Evolutionary conservation across 2,797 vertebrate genomes (phyloP).

Genomic region (Buceros bicornis): DNA sequence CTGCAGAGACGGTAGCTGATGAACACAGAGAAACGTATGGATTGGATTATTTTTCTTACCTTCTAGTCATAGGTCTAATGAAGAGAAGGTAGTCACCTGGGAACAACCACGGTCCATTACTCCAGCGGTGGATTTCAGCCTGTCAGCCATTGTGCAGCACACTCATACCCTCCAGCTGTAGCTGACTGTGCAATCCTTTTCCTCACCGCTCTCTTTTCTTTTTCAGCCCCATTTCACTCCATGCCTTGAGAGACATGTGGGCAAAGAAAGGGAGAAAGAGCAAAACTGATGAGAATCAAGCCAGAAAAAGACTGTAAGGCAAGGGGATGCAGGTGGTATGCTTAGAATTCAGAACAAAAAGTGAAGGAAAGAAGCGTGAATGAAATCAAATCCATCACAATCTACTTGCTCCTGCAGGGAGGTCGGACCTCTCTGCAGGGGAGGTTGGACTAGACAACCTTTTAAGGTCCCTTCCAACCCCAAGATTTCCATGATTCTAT

Average conservation of each 20-base stretch:
- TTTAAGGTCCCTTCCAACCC: too few relatives aligned
- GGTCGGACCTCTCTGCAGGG: too few relatives aligned
- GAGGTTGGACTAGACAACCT: too few relatives aligned
- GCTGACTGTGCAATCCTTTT: neutral
- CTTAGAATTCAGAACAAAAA: neutral
- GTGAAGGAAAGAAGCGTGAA: neutral
- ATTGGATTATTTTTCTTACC: neutral
- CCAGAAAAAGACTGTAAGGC: neutral
- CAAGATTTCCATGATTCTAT: too few relatives aligned
- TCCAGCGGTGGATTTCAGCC: rapidly evolving
- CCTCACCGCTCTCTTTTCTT: neutral
- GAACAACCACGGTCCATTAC: neutral
- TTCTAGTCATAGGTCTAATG: neutral
- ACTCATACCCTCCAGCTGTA: neutral
- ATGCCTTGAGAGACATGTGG: rapidly evolving
- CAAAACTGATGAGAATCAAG: neutral
- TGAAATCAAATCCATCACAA: neutral
- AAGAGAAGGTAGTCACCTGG: neutral
- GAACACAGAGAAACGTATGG: rapidly evolving
- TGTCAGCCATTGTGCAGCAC: neutral
- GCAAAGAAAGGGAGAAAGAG: neutral
- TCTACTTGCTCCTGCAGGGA: too few relatives aligned
- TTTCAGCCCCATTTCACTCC: neutral
- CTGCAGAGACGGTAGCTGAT: neutral
- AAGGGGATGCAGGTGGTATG: rapidly evolving